Percentiles rank a stretch among this genome's conserved stretches.
phyloP scores from a whole-genome alignment of 2,888 invertebrate genomes.

The Polydrusus pterygomalis region DNA sequence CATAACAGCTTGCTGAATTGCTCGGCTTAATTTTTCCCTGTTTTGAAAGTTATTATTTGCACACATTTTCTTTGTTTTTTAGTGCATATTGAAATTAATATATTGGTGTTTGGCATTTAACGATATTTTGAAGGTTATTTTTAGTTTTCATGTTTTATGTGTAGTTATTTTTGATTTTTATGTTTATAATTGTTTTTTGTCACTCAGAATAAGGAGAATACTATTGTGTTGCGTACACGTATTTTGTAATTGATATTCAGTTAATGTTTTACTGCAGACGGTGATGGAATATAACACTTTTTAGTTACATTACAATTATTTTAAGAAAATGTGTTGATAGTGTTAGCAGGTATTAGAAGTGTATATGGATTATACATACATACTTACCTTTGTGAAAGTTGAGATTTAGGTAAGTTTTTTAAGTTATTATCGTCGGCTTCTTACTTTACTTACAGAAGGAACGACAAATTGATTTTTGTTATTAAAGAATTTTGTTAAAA shows the following conservation, averaged over 20 bases:
- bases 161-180: conserved; percentile 26
- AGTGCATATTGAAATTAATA: conserved; percentile 43
- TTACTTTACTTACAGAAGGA: no score
- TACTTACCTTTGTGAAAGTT: no score
- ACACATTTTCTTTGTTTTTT: conserved; percentile 18
- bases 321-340: not conserved
- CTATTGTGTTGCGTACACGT: not conserved
- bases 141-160: conserved; percentile 28
- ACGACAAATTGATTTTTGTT: no score
- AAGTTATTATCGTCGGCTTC: no score
- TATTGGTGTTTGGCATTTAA: conserved; percentile 43
- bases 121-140: conserved; percentile 38
- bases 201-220: not conserved
- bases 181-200: not conserved
- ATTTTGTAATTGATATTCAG: conserved; percentile 1
- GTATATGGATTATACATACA: no score
- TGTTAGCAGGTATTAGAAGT: no score
- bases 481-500: no score
- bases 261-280: not conserved
- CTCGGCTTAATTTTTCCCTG: conserved; percentile 23
- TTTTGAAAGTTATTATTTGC: conserved; percentile 26
- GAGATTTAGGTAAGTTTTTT: no score
- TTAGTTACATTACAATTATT: not conserved
- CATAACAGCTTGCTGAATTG: conserved; percentile 49
- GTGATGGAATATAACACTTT: not conserved